Percentiles rank a stretch among this genome's conserved stretches.
Evolutionary conservation across 2,113 vertebrate genomes (phyloP).

Genomic region (Indri indri): DNA sequence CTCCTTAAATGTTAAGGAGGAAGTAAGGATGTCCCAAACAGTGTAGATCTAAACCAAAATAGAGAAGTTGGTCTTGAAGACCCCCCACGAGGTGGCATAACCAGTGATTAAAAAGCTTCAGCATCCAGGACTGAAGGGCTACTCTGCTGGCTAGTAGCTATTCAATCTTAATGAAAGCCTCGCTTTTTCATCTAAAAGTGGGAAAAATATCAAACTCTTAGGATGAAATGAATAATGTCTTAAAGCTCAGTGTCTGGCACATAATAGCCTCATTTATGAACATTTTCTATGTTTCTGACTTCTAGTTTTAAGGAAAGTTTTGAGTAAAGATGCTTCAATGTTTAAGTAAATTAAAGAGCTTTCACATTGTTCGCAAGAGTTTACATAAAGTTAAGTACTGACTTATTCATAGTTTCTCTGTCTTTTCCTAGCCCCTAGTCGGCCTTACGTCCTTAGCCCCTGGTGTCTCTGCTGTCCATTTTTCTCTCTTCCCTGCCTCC

Average conservation of each 20-base stretch:
- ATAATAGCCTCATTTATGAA: neutral
- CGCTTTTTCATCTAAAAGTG: neutral
- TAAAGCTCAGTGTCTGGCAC: neutral
- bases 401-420: neutral
- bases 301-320: neutral
- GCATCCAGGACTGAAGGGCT: neutral
- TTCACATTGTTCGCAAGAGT: neutral
- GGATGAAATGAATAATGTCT: neutral
- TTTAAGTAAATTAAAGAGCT: neutral
- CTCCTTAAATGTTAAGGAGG: constrained; percentile 1
- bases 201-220: neutral
- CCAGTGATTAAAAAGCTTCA: neutral
- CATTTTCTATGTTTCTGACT: neutral
- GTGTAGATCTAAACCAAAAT: neutral
- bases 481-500: neutral
- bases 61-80: constrained; percentile 20
- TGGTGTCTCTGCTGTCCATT: neutral
- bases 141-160: neutral
- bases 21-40: constrained; percentile 24
- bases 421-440: neutral
- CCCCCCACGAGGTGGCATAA: neutral
- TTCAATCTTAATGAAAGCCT: neutral
- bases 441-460: neutral
- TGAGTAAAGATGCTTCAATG: neutral
- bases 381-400: neutral